A percentile compares a stretch with the other conserved stretches of the same genome.
These are phyloP conservation scores for Lithophane socia DNA, from an alignment of 2,888 invertebrate genomes.

Conservation along the genomic window DNA sequence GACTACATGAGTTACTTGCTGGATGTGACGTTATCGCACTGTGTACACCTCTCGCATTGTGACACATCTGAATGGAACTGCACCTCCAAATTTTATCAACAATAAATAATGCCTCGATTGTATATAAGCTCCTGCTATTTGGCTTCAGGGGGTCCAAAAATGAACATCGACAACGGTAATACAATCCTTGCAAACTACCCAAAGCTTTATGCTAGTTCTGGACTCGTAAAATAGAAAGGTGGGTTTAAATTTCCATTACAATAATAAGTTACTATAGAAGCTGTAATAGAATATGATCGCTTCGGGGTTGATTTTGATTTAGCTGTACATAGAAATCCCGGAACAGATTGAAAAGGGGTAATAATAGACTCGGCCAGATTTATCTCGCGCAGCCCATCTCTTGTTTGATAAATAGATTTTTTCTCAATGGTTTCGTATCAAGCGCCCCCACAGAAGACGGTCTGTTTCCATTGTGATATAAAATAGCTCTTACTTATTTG, in stretches of 20 bases:
- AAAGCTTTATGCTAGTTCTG: slow-evolving; percentile 14
- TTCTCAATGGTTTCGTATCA: slow-evolving; percentile 82
- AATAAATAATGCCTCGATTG: slow-evolving; percentile 30
- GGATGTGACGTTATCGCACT: slow-evolving; percentile 77
- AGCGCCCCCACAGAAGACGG: slow-evolving; percentile 77
- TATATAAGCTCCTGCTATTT: slow-evolving; percentile 11
- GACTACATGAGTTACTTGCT: slow-evolving; percentile 77
- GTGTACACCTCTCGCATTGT: slow-evolving; percentile 47
- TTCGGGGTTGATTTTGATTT: slow-evolving; percentile 66
- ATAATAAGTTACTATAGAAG: slow-evolving; percentile 54
- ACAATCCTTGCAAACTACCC: slow-evolving; percentile 35
- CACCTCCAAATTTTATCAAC: slow-evolving; percentile 32
- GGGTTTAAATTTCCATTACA: slow-evolving; percentile 56
- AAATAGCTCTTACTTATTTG: slow-evolving; percentile 88
- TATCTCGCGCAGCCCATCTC: slow-evolving; percentile 86
- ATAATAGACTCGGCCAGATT: slow-evolving; percentile 83
- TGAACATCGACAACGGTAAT: slow-evolving; percentile 11
- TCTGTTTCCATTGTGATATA: slow-evolving; percentile 84
- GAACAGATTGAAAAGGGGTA: slow-evolving; percentile 84
- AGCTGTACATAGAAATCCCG: slow-evolving; percentile 66
- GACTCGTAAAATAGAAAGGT: slow-evolving; percentile 48
- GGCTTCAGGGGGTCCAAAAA: slow-evolving; percentile 5
- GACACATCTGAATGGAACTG: slow-evolving; percentile 41
- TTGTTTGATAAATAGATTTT: slow-evolving; percentile 87
- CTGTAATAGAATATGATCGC: slow-evolving; percentile 64